A percentile compares a stretch with the other conserved stretches of the same genome.
These are phyloP conservation scores for Drosophila eohydei DNA, from an alignment of 2,888 invertebrate species.

Conservation along the genomic window DNA sequence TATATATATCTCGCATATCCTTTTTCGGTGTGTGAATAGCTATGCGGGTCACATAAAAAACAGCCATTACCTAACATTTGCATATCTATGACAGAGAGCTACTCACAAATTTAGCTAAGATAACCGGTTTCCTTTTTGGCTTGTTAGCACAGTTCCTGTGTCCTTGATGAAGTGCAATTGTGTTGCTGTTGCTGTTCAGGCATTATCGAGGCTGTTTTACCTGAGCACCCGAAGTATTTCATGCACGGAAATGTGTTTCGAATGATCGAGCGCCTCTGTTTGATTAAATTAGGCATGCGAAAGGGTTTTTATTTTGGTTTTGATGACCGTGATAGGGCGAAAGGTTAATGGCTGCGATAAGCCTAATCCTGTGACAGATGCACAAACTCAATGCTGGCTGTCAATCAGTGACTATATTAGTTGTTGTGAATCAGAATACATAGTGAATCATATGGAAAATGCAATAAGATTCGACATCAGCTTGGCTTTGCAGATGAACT, in stretches of 20 bases:
- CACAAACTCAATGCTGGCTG: conserved; percentile 18
- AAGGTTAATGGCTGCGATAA: conserved; percentile 31
- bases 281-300: conserved; percentile 55
- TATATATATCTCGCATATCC: conserved; percentile 59
- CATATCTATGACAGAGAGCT: conserved; percentile 42
- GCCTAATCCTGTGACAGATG: conserved; percentile 47
- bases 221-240: conserved; percentile 12
- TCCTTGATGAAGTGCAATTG: conserved; percentile 53
- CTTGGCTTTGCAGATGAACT: too few relatives aligned
- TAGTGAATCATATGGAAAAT: not conserved
- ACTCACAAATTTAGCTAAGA: conserved; percentile 44
- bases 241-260: conserved; percentile 42
- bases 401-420: not conserved
- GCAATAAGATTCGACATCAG: not conserved
- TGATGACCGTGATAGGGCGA: conserved; percentile 19
- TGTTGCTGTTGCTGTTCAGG: conserved; percentile 19
- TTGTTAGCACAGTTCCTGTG: conserved; percentile 47
- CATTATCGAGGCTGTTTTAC: conserved; percentile 16
- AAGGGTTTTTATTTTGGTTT: conserved; percentile 17
- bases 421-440: not conserved
- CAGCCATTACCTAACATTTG: conserved; percentile 50
- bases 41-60: conserved; percentile 47
- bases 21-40: conserved; percentile 64
- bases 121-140: conserved; percentile 49
- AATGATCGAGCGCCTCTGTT: conserved; percentile 52